Percentiles rank a stretch among this genome's conserved stretches.
Evolutionary conservation across 2,797 vertebrate species (phyloP).

Genomic region (Mus caroli): DNA sequence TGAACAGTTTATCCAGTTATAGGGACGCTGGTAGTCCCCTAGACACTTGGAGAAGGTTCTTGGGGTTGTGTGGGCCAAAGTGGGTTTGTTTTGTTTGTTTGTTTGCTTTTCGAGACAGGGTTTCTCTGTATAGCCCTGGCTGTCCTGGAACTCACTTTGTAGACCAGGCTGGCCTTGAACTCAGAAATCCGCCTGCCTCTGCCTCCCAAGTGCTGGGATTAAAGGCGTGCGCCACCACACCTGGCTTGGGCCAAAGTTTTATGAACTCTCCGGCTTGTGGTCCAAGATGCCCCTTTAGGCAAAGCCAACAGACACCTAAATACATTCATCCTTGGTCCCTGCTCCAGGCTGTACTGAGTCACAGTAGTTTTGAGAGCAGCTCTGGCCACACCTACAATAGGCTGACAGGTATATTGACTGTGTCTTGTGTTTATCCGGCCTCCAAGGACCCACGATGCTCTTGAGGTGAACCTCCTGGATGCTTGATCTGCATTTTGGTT

Average conservation of each 20-base stretch:
- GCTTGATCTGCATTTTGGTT: not conserved
- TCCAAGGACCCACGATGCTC: not conserved
- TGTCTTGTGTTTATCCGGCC: not conserved
- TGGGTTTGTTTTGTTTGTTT: too few species aligned
- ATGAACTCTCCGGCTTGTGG: not conserved
- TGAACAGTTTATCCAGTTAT: not conserved
- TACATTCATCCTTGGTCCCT: not conserved
- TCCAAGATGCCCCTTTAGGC: not conserved
- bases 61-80: not conserved
- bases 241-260: not conserved
- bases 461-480: not conserved
- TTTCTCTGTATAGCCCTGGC: too few species aligned
- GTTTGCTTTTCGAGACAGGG: too few species aligned
- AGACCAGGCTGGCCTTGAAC: too few species aligned
- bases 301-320: not conserved
- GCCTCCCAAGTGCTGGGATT: too few species aligned
- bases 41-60: constrained; percentile 9
- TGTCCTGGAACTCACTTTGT: too few species aligned
- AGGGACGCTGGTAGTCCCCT: not conserved
- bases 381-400: not conserved
- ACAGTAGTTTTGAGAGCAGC: not conserved
- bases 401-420: not conserved
- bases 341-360: not conserved
- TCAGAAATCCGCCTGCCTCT: too few species aligned
- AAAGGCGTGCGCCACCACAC: too few species aligned